Percentiles rank a stretch among this genome's conserved stretches.
Evolutionary conservation across 2,797 vertebrate species (phyloP).

Genomic region (Sorex maritimensis): DNA sequence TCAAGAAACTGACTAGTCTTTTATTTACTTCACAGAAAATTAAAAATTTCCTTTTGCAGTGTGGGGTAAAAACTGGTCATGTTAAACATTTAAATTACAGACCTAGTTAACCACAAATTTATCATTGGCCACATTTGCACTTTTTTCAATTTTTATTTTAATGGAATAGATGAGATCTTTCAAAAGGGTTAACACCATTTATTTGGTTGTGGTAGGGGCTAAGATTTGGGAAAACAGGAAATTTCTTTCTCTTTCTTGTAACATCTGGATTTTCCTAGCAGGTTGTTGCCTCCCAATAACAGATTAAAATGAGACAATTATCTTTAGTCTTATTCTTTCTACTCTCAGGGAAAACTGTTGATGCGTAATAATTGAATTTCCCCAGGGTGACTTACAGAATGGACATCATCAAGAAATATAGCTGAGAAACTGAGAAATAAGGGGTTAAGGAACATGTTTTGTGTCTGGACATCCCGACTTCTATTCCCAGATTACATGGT

Average conservation of each 20-base stretch:
- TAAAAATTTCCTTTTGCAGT: no score
- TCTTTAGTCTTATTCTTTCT: constrained; percentile 59
- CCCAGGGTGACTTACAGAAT: constrained; percentile 53
- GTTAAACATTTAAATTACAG: neutral
- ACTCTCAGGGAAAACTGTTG: constrained; percentile 71
- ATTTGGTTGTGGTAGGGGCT: neutral
- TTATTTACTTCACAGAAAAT: neutral
- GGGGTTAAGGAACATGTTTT: no score
- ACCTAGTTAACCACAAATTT: neutral
- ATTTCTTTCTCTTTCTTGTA: neutral
- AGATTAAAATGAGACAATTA: constrained; percentile 52
- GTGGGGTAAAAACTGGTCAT: no score
- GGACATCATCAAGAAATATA: constrained; percentile 14
- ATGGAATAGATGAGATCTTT: neutral
- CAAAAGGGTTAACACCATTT: neutral
- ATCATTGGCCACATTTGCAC: neutral
- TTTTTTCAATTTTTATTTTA: neutral
- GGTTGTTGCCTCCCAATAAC: neutral
- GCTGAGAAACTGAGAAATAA: neutral
- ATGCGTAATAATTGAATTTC: constrained; percentile 76
- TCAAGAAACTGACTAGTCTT: neutral
- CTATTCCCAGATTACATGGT: no score
- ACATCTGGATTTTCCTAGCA: constrained; percentile 64
- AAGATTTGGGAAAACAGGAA: constrained; percentile 40
- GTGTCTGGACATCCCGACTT: no score